These are phyloP conservation scores for Daphoenositta chrysoptera DNA, from an alignment of 2,113 vertebrate species.

Conservation along the genomic window DNA sequence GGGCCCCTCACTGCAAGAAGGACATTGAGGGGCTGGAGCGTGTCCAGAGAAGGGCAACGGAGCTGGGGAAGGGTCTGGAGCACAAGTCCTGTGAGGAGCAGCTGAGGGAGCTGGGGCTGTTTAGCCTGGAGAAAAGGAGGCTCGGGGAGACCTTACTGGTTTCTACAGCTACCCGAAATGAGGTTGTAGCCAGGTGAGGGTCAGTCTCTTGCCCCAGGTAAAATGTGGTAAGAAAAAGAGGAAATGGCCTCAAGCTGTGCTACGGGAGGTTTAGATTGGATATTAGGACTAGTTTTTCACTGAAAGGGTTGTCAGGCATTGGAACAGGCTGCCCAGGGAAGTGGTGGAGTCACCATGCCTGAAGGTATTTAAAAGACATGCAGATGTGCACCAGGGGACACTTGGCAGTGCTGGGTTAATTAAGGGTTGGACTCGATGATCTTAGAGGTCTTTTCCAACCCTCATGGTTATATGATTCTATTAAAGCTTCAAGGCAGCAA, in stretches of 20 bases:
- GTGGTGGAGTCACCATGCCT: background rate
- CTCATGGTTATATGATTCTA: background rate
- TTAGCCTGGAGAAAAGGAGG: background rate
- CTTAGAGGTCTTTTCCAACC: background rate
- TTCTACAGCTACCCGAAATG: background rate
- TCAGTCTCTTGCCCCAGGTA: background rate
- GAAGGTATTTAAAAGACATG: background rate
- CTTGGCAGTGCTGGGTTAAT: background rate
- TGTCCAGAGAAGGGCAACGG: background rate
- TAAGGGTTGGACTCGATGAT: rapidly evolving
- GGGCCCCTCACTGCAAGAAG: background rate
- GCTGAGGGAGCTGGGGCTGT: background rate
- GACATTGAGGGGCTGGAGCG: background rate
- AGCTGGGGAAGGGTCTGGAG: background rate
- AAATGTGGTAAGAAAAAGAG: background rate
- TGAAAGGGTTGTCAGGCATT: background rate
- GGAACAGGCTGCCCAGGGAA: background rate
- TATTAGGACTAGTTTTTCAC: background rate
- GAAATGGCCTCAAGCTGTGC: background rate
- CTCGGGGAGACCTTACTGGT: background rate
- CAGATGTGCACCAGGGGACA: background rate
- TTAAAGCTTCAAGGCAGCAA: background rate
- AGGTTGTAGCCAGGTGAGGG: background rate
- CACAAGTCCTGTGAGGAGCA: background rate
- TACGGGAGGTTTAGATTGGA: background rate